Base-by-base conservation (phyloP, 2,113 vertebrate genomes). In the Onychostoma macrolepis region DNA sequence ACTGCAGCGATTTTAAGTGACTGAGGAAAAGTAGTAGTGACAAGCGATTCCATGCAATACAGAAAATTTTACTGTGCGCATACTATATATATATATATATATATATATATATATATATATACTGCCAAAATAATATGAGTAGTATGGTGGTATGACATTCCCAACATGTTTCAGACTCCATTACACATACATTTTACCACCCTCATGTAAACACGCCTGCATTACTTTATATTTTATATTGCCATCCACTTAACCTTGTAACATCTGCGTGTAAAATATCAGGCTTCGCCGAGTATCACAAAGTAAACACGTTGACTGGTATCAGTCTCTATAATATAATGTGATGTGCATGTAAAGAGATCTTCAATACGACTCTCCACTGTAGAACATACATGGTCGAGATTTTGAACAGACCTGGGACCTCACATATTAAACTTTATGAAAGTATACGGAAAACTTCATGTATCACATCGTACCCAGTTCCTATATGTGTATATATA, bases 101-200 rank as follows among this genome's bases (percentile, higher is more conserved):
- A 36, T 36, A 36, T 36, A 36, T 36, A 36, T 36, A 36, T 36
- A 36, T 36, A 36, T 74, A 72, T 38, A 41, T 6, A 48, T 48
- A 41, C 38, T 26, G 41, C 11, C 13, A 24, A 74, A 74, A 75
- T 15, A 26, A 38, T 3, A n/a, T 13, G 36, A 74, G 19, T 12
- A 43, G 71, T 75, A 45, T 45, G 5, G 38, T 26, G n/a, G 12
- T 43, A 36, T 67, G n/a, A 67, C 63, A 63, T 74, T 24, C 9
- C 38, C 4, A 74, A n/a, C 71, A 45, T 7, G 38, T 12, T 75
- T 75, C 24, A 45, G 41, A 45, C 72, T 75, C 41, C 12, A 45
- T 75, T 28, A 86, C 77, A 84, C 26, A 58, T 85, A 76, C 84
- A 81, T 38, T 77, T 80, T 61, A 41, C 43, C 80, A 65, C 76